Evolutionary conservation across 2,113 vertebrate species (phyloP).

Genomic region (Chaetorhynchus papuensis): DNA sequence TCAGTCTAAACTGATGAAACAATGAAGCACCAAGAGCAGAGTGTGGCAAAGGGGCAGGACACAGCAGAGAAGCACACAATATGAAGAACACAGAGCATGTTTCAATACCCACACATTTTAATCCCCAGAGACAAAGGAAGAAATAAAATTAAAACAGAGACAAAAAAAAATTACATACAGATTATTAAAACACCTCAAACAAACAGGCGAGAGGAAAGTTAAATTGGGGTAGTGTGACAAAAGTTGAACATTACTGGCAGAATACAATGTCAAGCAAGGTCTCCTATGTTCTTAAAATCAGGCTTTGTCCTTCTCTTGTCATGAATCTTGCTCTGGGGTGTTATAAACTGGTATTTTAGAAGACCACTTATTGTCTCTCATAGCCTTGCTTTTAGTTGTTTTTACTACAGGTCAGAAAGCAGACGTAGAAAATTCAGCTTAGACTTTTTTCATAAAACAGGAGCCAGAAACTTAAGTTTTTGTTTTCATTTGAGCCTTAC

Average conservation of each 20-base stretch:
- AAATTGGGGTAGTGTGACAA: fast-evolving
- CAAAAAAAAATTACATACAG: background rate
- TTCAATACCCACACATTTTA: background rate
- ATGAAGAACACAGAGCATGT: background rate
- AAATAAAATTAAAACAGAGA: fast-evolving
- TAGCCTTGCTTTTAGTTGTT: background rate
- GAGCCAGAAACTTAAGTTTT: background rate
- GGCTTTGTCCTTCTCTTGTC: background rate
- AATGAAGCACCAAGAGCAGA: background rate
- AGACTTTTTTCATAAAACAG: background rate
- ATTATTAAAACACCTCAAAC: background rate
- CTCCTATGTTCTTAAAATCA: background rate
- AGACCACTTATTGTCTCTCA: background rate
- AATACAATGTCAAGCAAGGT: background rate
- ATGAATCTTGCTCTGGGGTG: background rate
- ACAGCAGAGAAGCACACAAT: background rate
- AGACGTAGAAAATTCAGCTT: background rate
- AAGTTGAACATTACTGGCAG: background rate
- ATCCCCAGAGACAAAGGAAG: background rate
- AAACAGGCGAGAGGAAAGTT: background rate
- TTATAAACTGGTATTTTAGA: background rate
- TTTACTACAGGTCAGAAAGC: background rate
- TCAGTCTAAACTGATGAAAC: background rate
- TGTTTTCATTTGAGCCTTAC: background rate
- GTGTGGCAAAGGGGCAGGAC: background rate